phyloP scores from a whole-genome alignment of 2,797 vertebrate species.

The Falco peregrinus region DNA sequence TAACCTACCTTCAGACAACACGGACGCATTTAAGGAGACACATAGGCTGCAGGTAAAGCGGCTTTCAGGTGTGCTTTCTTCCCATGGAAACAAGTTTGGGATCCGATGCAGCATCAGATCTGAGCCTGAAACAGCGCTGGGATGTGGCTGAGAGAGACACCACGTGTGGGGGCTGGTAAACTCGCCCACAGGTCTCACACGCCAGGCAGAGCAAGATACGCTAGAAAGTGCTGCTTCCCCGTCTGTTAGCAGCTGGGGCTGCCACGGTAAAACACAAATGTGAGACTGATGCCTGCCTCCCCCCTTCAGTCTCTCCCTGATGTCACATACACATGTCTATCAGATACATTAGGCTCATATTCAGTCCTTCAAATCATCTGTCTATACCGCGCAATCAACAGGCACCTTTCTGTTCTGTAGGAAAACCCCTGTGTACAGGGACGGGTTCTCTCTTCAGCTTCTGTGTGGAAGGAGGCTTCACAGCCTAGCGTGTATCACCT shows the following conservation, averaged over 20 bases:
- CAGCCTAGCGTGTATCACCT: background rate
- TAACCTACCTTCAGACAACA: background rate
- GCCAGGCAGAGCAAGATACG: background rate
- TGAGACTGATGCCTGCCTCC: background rate
- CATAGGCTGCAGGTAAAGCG: background rate
- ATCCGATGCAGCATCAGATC: background rate
- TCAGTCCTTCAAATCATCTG: background rate
- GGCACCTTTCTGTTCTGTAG: background rate
- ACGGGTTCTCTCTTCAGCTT: background rate
- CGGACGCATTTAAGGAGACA: accelerated
- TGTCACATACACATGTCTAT: background rate
- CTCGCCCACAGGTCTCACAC: background rate
- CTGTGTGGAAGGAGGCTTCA: background rate
- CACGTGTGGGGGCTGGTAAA: accelerated
- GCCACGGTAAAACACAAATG: background rate
- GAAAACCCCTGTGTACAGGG: background rate
- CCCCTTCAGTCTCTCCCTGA: background rate
- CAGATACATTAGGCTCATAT: background rate
- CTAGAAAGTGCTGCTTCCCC: background rate
- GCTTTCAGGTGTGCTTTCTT: background rate
- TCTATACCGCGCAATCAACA: background rate
- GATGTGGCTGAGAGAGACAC: background rate
- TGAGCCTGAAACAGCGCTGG: background rate
- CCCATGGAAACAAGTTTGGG: background rate
- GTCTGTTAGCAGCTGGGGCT: background rate